Base-by-base conservation (phyloP, 2,113 vertebrate species). In the Irena cyanogastra region DNA sequence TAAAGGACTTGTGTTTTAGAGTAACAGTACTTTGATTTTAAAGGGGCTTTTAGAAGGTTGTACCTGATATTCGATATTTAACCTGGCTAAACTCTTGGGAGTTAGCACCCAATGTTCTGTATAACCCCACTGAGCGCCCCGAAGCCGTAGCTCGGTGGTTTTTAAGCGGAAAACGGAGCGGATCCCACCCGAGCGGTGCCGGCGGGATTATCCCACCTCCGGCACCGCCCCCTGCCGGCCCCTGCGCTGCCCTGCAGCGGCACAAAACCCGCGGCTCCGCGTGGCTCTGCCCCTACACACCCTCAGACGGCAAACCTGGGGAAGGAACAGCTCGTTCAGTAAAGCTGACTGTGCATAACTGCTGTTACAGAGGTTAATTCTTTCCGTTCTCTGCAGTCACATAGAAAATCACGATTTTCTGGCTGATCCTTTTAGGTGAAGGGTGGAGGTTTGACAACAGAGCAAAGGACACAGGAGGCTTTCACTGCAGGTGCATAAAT, bases 221-320 rank as follows among this genome's bases (percentile, higher is more conserved):
- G 63, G 52, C 52, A 89, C 54, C 89, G 70, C 96, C 91, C 95
- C 52, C 96, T 97, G 26, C n/a, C 1, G 96, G 79, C n/a, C 57
- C 23, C 60, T 2, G 27, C 5, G 4, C 5, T 7, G 49, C n/a
- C 8, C 8, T 30, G 4, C 24, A 45, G 59, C 13, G 4, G 1
- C 0, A 1, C 4, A 1, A 19, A 42, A 5, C 1, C 16, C 16
- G 56, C 23, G n/a, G 10, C 13, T 14, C 33, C 0, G 7, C 49
- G 0, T 6, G 5, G 27, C 45, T 12, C 11, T 9, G 39, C 35
- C 44, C 21, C 11, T 5, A 1, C 15, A 28, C 52, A 5, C 5
- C 7, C 19, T 12, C 31, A 3, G 22, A 21, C 6, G 8, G 1
- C 3, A 10, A 45, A 4, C 0, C 6, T 0, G 7, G 16, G 8